Conservation (phyloP, 2,113 vertebrate species). For the Potamarius usumacintae region DNA sequence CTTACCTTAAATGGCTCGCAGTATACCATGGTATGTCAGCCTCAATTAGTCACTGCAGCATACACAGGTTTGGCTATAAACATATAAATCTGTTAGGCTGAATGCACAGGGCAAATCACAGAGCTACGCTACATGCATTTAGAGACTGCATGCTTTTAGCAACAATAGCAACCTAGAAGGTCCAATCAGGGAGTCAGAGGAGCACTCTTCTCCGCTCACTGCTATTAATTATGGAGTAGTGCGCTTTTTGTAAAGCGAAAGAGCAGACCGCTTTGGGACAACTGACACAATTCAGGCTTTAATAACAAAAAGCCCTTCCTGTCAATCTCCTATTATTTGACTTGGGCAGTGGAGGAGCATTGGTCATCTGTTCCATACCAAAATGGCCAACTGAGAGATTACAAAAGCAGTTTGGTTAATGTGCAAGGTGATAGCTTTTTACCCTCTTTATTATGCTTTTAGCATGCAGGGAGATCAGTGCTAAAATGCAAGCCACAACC, state of each 20-base stretch:
- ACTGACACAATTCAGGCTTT: conserved; percentile 37
- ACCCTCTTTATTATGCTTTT: neutral
- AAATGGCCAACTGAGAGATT: conserved; percentile 25
- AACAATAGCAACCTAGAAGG: conserved; percentile 33
- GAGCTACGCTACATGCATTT: conserved; percentile 32
- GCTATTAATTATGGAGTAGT: conserved; percentile 54
- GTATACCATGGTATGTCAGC: conserved; percentile 18
- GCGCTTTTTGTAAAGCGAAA: conserved; percentile 37
- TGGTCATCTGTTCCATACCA: conserved; percentile 27
- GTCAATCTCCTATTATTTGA: conserved; percentile 18
- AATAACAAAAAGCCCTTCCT: conserved; percentile 43
- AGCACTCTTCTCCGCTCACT: conserved; percentile 28
- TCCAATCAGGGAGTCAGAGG: conserved; percentile 30
- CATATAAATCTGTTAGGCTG: conserved; percentile 22
- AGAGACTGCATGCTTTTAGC: conserved; percentile 41
- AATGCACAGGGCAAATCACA: conserved; percentile 39
- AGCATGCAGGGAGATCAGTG: neutral
- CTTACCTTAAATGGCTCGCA: neutral
- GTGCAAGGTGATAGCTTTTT: conserved; percentile 24
- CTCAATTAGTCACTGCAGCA: conserved; percentile 28
- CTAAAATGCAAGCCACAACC: neutral
- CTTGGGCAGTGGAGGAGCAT: conserved; percentile 21
- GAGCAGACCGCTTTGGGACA: conserved; percentile 35
- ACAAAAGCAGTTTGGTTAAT: conserved; percentile 31
- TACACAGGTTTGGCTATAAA: conserved; percentile 17